A percentile compares a stretch with the other conserved stretches of the same genome.
phyloP scores from a whole-genome alignment of 1,140 invertebrate species.

The Nylanderia fulva region DNA sequence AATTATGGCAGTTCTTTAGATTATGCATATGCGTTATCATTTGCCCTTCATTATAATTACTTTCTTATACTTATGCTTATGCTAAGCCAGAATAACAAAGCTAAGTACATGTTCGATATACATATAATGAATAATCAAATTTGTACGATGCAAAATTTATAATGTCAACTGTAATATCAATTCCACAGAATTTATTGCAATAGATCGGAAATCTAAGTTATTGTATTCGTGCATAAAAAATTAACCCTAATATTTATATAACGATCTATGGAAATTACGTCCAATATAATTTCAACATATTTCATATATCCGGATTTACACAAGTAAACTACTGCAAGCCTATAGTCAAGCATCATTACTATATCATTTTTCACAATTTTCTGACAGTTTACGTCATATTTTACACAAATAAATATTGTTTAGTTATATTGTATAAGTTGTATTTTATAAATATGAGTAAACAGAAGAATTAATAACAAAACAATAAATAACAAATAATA shows the following conservation, averaged over 20 bases:
- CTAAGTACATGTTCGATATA: background rate
- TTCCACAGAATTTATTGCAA: background rate
- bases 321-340: background rate
- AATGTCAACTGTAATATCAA: background rate
- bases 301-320: background rate
- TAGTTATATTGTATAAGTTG: too few relatives aligned
- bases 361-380: too few relatives aligned
- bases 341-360: too few relatives aligned
- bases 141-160: slow-evolving; percentile 8
- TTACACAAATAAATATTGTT: too few relatives aligned
- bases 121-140: slow-evolving; percentile 1
- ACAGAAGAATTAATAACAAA: background rate
- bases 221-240: slow-evolving; percentile 8
- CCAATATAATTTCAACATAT: background rate
- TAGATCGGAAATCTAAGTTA: background rate
- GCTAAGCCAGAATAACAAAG: background rate
- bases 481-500: background rate
- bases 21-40: slow-evolving; percentile 24
- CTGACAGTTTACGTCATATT: too few relatives aligned
- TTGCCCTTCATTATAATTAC: slow-evolving; percentile 15
- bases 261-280: slow-evolving; percentile 3
- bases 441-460: background rate
- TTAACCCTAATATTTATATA: background rate
- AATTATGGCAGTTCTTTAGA: slow-evolving; percentile 47
- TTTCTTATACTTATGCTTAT: slow-evolving; percentile 9